Conservation (phyloP, 2,113 vertebrate species). For the Lepisosteus oculatus region DNA sequence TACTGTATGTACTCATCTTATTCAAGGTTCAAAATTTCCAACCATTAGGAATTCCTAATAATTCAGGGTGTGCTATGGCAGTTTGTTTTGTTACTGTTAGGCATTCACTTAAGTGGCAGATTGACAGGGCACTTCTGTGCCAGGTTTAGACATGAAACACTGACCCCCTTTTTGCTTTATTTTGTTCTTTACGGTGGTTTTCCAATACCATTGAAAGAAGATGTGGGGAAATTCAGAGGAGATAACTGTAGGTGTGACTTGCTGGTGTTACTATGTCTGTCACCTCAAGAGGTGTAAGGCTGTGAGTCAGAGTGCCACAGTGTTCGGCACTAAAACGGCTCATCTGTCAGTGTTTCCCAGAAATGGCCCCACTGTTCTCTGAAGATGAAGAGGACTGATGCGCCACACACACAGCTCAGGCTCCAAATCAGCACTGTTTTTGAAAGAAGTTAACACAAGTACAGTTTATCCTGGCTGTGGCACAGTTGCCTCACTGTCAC, state of each 20-base stretch:
- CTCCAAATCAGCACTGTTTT: too few relatives aligned
- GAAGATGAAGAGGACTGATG: not conserved
- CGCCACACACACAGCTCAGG: not conserved
- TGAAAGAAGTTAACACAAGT: too few relatives aligned
- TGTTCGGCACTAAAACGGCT: not conserved
- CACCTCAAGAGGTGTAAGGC: constrained; percentile 22
- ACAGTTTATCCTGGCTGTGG: too few relatives aligned
- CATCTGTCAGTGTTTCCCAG: constrained; percentile 22
- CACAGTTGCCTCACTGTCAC: too few relatives aligned
- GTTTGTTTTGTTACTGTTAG: too few relatives aligned
- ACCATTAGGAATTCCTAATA: too few relatives aligned
- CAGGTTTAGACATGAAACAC: too few relatives aligned
- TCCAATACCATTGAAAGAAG: not conserved
- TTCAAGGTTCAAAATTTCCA: too few relatives aligned
- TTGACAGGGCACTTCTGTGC: too few relatives aligned
- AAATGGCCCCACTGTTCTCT: not conserved
- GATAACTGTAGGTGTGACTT: not conserved
- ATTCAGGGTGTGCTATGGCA: too few relatives aligned
- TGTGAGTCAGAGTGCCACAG: not conserved
- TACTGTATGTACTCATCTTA: too few relatives aligned
- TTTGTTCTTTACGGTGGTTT: not conserved
- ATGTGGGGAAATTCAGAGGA: not conserved
- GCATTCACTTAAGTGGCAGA: too few relatives aligned
- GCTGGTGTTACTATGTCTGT: constrained; percentile 18
- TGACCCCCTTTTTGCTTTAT: not conserved